Conservation (phyloP, 2,888 invertebrate species). For the Perizoma affinitatum region DNA sequence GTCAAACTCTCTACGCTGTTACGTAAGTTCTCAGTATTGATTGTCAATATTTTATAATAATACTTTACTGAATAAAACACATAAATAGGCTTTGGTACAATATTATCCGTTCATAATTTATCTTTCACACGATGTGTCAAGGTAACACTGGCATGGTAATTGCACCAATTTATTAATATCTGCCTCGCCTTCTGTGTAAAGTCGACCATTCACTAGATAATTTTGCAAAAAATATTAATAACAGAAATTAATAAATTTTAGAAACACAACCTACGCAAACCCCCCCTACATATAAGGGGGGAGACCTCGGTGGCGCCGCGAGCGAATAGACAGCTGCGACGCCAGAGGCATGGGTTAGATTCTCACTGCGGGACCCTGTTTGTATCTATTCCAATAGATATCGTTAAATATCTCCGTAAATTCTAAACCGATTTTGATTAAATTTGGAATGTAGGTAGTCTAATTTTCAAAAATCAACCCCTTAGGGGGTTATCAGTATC, state of each 20-base stretch:
- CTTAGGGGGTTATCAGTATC: no score
- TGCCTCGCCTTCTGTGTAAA: slow-evolving; percentile 52
- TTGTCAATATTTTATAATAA: slow-evolving; percentile 5
- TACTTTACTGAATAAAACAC: slow-evolving; percentile 6
- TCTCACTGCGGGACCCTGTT: no score
- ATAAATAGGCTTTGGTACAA: slow-evolving; percentile 6
- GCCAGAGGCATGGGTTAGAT: no score
- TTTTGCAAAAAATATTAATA: slow-evolving; percentile 36
- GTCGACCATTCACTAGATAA: slow-evolving; percentile 52
- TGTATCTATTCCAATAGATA: no score
- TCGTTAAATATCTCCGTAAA: no score
- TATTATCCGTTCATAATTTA: slow-evolving; percentile 30
- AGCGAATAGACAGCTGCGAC: no score
- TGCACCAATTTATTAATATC: slow-evolving; percentile 65
- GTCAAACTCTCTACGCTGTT: slow-evolving; percentile 12
- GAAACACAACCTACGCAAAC: slow-evolving; percentile 11
- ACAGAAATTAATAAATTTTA: slow-evolving; percentile 33
- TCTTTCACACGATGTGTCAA: slow-evolving; percentile 49
- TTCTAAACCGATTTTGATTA: no score
- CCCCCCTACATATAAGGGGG: neutral
- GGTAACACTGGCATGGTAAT: slow-evolving; percentile 65
- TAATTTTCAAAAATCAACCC: no score
- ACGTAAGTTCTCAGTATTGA: slow-evolving; percentile 5
- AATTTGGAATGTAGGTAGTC: no score
- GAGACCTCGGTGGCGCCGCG: neutral